Percentiles rank a stretch among this genome's conserved stretches.
These are phyloP conservation scores for Xenops minutus DNA, from an alignment of 2,797 vertebrate species.

Conservation along the genomic window DNA sequence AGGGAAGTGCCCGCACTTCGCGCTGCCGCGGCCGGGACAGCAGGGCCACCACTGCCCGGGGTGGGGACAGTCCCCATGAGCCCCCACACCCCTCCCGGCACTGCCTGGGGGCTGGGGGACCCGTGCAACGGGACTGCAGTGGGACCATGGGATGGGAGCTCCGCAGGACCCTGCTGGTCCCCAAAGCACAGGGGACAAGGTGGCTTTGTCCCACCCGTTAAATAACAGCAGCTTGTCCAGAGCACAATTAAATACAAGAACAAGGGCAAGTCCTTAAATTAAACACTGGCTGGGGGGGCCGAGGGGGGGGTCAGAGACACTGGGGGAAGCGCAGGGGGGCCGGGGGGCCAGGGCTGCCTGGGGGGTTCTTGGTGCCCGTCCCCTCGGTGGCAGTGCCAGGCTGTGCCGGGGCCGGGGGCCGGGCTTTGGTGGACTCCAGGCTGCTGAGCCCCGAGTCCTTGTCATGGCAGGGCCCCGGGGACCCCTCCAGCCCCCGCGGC, in stretches of 20 bases:
- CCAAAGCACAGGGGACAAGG: rapidly evolving
- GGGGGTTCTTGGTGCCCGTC: neutral
- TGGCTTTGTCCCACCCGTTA: neutral
- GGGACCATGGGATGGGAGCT: neutral
- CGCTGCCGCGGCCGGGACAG: neutral
- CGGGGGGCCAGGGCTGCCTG: neutral
- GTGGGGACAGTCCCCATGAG: neutral
- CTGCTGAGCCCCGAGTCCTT: slow-evolving; percentile 81
- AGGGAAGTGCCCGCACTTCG: slow-evolving; percentile 29
- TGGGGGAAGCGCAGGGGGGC: slow-evolving; percentile 31
- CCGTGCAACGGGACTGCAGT: neutral
- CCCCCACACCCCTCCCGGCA: neutral
- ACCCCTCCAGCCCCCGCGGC: neutral
- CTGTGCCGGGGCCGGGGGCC: neutral
- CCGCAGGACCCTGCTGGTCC: rapidly evolving
- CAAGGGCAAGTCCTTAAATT: slow-evolving; percentile 18
- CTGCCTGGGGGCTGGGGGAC: neutral
- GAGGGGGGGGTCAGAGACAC: slow-evolving; percentile 7
- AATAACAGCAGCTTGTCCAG: neutral
- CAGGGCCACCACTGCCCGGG: neutral
- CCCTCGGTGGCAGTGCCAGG: neutral
- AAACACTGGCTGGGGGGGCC: neutral
- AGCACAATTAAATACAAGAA: slow-evolving; percentile 42
- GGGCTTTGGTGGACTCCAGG: slow-evolving; percentile 79
- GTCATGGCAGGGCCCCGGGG: neutral